These are phyloP conservation scores for Trochalopteron elliotii DNA, from an alignment of 2,113 vertebrate genomes.

Conservation along the genomic window DNA sequence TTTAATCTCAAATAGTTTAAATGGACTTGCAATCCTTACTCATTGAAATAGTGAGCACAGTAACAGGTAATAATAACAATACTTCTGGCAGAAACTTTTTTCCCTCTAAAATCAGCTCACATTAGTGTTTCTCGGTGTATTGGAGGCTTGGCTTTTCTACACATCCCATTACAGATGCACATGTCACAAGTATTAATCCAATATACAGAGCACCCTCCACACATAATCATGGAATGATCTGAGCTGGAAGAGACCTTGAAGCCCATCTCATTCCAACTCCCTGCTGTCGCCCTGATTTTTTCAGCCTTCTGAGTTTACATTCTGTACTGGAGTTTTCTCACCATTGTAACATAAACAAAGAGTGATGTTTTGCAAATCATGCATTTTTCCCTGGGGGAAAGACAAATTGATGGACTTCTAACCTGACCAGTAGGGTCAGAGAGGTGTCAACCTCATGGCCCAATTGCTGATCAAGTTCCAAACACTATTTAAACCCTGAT, in stretches of 20 bases:
- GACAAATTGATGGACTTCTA: no score
- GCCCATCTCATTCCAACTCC: background rate
- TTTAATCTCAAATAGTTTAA: background rate
- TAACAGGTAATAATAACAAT: background rate
- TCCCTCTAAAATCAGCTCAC: background rate
- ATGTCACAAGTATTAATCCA: background rate
- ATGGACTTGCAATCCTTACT: background rate
- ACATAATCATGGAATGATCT: background rate
- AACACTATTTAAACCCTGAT: no score
- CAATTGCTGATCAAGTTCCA: no score
- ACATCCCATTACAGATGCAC: fast-evolving
- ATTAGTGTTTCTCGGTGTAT: background rate
- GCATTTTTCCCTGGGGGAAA: no score
- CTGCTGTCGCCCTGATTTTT: no score
- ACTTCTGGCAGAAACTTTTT: background rate
- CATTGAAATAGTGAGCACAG: fast-evolving
- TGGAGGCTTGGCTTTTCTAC: background rate
- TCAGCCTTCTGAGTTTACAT: no score
- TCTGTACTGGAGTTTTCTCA: no score
- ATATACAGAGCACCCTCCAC: background rate
- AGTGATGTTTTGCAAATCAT: no score
- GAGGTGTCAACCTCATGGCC: no score
- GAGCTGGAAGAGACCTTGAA: background rate
- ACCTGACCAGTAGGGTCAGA: no score
- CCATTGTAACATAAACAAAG: no score